Evolutionary conservation across 2,888 invertebrate species (phyloP).

Genomic region (Charanyca ferruginea): DNA sequence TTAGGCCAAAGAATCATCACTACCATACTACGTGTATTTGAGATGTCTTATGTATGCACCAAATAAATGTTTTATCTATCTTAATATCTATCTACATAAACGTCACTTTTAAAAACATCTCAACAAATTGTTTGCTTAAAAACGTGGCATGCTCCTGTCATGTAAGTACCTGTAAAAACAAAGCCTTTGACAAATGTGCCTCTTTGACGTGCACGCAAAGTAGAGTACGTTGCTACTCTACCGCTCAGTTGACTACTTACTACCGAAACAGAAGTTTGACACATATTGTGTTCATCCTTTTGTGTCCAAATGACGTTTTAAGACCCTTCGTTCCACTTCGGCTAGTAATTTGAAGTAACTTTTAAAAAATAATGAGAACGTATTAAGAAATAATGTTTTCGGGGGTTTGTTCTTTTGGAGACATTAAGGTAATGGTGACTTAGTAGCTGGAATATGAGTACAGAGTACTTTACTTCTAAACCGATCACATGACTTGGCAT

Average conservation of each 20-base stretch:
- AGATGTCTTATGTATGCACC: no score
- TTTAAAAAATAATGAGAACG: constrained; percentile 45
- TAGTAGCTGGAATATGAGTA: constrained; percentile 34
- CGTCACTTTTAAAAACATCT: background rate
- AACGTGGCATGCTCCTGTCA: constrained; percentile 52
- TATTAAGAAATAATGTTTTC: constrained; percentile 55
- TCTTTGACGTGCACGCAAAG: constrained; percentile 42
- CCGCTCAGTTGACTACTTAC: constrained; percentile 65
- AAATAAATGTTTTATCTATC: no score
- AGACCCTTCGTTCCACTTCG: constrained; percentile 51
- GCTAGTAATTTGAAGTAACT: constrained; percentile 46
- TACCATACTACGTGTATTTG: no score
- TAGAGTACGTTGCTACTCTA: constrained; percentile 42
- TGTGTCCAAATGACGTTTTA: constrained; percentile 65
- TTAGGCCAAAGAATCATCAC: no score
- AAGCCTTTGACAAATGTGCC: constrained; percentile 51
- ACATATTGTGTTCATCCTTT: constrained; percentile 72
- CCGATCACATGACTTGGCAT: background rate
- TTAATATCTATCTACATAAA: no score
- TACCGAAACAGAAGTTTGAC: constrained; percentile 84
- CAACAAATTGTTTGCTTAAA: constrained; percentile 51
- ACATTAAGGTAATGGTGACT: constrained; percentile 38
- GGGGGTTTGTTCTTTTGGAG: constrained; percentile 19
- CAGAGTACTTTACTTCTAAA: constrained; percentile 15
- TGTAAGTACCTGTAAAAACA: constrained; percentile 46